Conservation (phyloP, 2,888 invertebrate genomes). For the Adelognathus sp. region DNA sequence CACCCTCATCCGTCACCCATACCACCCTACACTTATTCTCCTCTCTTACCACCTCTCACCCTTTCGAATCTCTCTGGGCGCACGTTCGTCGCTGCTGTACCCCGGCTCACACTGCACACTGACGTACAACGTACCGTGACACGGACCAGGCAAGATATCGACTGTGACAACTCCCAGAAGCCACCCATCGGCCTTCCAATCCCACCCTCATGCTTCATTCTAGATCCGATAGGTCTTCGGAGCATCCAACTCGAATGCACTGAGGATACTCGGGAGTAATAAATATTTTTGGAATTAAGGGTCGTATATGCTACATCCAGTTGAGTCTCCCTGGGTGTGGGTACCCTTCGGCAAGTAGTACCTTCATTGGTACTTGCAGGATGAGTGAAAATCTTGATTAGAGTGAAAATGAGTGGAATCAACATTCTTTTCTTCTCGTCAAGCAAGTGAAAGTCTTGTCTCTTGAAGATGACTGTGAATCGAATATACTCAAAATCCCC, state of each 20-base stretch:
- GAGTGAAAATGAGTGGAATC: no score
- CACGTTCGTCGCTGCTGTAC: conserved; percentile 48
- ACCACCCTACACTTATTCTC: conserved; percentile 61
- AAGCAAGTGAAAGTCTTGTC: no score
- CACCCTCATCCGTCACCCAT: conserved; percentile 54
- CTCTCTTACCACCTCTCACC: conserved; percentile 57
- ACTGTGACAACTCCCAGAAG: conserved; percentile 73
- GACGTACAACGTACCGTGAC: conserved; percentile 66
- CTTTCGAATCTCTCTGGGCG: conserved; percentile 59
- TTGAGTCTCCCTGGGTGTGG: not conserved
- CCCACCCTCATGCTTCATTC: conserved; percentile 5
- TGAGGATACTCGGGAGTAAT: not conserved
- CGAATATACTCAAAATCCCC: no score
- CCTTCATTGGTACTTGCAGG: not conserved
- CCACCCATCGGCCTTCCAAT: conserved; percentile 69
- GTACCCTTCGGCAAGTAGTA: not conserved
- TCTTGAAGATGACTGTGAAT: no score
- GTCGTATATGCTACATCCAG: not conserved
- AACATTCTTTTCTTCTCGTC: no score
- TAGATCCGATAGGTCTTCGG: conserved; percentile 21
- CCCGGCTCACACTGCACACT: conserved; percentile 28
- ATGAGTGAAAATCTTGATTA: no score
- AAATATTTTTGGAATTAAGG: not conserved
- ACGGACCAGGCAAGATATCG: conserved; percentile 78
- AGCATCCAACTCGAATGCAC: not conserved